Evolutionary conservation across 2,113 vertebrate genomes (phyloP), one percentile per base, ranked within the genome.

Genomic region (Caranx ignobilis): DNA sequence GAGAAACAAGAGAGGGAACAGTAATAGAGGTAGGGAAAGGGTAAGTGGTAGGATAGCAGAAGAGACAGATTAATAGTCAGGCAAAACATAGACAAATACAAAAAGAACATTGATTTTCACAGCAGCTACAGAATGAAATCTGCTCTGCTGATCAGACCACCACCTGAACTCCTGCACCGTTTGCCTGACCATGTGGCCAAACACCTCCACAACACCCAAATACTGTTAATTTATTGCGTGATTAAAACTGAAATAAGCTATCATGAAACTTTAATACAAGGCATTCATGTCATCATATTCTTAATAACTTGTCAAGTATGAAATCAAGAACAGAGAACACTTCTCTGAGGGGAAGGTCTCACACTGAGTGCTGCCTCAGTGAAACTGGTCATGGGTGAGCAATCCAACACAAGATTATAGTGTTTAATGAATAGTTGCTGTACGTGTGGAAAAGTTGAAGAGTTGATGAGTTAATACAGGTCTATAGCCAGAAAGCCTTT

Each of bases 231-330:
- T 63, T 18, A 34, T 7, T 68, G 34, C 8, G 13, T 41, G 31
- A 79, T 71, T 45, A 52, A 50, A 62, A 57, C n/a, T 26, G 55
- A 21, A 11, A 72, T 79, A 15, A 34, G 16, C 47, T 61, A 60
- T 66, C 11, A 54, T 75, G 11, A 71, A 66, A 69, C 21, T 43
- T 78, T 43, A 60, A 66, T 57, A 12, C 52, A 34, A 6, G 37
- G 37, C 50, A 54, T 34, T 69, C 18, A 55, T 71, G 16, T 43
- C 52, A 71, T 69, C 3, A 13, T n/a, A 11, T 55, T 75, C 50
- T 45, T 73, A 72, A 79, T 73, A 63, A 74, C 39, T 71, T 31
- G 55, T 60, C 43, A 77, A 60, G 71, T 73, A 26, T 50, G 35
- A 77, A 76, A 64, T 50, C 35, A 32, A n/a, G 34, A 48, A 15